phyloP scores from a whole-genome alignment of 1,140 invertebrate genomes.

The Zaprionus inermis region DNA sequence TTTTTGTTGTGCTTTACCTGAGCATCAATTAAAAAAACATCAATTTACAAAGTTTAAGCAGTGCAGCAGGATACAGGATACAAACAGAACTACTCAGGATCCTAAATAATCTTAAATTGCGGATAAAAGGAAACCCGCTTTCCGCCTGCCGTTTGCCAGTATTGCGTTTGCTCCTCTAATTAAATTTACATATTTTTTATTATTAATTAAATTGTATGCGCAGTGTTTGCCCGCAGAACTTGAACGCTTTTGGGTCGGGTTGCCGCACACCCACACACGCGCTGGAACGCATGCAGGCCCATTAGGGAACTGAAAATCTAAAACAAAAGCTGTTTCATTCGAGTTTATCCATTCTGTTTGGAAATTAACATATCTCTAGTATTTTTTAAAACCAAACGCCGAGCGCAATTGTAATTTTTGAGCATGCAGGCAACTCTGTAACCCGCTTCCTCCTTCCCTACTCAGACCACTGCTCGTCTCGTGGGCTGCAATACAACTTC shows the following conservation, averaged over 20 bases:
- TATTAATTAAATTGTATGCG: constrained; percentile 78
- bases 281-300: constrained; percentile 13
- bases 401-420: constrained; percentile 59
- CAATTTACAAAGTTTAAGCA: constrained; percentile 36
- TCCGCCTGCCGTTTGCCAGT: constrained; percentile 16
- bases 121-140: constrained; percentile 8
- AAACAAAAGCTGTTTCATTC: constrained; percentile 34
- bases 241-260: constrained; percentile 8
- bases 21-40: constrained; percentile 68
- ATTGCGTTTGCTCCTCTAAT: constrained; percentile 58
- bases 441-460: not conserved
- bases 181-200: constrained; percentile 82
- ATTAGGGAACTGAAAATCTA: constrained; percentile 26
- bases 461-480: not conserved
- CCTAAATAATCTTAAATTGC: constrained; percentile 45
- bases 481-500: constrained; percentile 21
- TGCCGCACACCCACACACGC: constrained; percentile 2
- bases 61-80: not conserved
- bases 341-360: constrained; percentile 12
- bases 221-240: constrained; percentile 56
- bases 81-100: constrained; percentile 28
- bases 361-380: constrained; percentile 55
- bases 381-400: constrained; percentile 11
- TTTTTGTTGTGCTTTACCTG: constrained; percentile 21
- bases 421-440: constrained; percentile 8